Base-by-base conservation (phyloP, 2,113 vertebrate species). In the Osmerus mordax region DNA sequence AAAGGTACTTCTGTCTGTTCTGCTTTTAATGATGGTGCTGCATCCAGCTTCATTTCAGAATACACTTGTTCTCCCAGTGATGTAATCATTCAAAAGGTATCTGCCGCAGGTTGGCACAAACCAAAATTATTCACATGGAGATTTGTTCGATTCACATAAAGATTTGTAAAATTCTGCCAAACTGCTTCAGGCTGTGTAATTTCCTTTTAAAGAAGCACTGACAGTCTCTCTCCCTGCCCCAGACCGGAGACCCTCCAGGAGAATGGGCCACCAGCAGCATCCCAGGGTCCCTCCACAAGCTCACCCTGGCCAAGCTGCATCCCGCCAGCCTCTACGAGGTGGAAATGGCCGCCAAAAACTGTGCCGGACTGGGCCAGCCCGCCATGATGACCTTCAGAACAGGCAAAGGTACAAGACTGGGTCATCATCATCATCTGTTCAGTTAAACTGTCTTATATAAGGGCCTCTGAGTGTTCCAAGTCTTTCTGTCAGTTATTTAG, bases 341-440 rank as follows among this genome's bases (percentile, higher is more conserved):
- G 75, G 97, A 99, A 88, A 98, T 99, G 96, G 86, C 95, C 0
- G 95, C 95, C 62, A 94, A 93, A 82, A 98, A 96, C 90, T 98
- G 97, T 62, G 92, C 94, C 0, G 97, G 96, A 0, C 86, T 97
- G 72, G 96, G 97, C 58, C 97, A 99, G 86, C 96, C 95, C 0
- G 96, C 97, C 71, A 99, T 99, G 97, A 96, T 99, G 92, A 99
- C 97, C 80, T 99, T 99, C 89, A 93, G 97, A 80, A 99, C 97
- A 0, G 96, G 97, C 88, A 92, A 92, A 86, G 82, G 88, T 88
- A 87, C 28, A n/a, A 67, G 25, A 61, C 32, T 36, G 52, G 1
- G 16, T 4, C 13, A 54, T 21, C 29, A 64, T 51, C 4, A 47
- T 70, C 16, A n/a, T n/a, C 12, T 47, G n/a, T 56, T 56, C 55